These are phyloP conservation scores for Oligia strigilis DNA, from an alignment of 2,888 invertebrate species.

Conservation along the genomic window DNA sequence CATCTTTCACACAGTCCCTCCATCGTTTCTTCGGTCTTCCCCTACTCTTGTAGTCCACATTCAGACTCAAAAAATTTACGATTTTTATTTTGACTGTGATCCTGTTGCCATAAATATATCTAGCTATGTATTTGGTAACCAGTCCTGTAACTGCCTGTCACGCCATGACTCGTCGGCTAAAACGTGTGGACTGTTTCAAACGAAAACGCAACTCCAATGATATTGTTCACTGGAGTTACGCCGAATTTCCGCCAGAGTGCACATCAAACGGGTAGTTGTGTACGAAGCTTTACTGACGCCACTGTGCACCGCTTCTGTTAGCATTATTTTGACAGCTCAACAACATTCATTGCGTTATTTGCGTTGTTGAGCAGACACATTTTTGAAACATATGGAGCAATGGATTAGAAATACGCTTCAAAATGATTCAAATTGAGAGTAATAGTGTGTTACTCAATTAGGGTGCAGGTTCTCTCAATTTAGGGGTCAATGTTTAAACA, in stretches of 20 bases:
- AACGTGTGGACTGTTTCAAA: conserved; percentile 33
- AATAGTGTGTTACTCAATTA: no score
- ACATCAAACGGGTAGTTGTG: conserved; percentile 39
- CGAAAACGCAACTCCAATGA: conserved; percentile 6
- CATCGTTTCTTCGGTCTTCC: neutral
- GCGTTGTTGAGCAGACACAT: no score
- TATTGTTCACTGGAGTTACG: conserved; percentile 35
- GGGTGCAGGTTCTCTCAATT: neutral
- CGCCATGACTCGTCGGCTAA: conserved; percentile 4
- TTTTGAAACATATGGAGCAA: no score
- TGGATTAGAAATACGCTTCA: no score
- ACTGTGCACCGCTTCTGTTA: neutral
- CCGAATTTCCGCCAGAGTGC: conserved; percentile 32
- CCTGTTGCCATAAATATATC: neutral
- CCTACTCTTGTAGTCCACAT: no score
- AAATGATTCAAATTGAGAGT: no score
- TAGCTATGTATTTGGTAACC: neutral
- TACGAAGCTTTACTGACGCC: conserved; percentile 8
- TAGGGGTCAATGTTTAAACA: neutral
- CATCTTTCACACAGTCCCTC: neutral
- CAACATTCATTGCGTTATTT: no score
- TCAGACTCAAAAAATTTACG: neutral
- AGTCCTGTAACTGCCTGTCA: neutral
- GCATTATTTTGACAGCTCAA: neutral
- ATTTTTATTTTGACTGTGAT: neutral